Evolutionary conservation across 2,797 vertebrate species (phyloP).

Genomic region (Nothura maculosa): DNA sequence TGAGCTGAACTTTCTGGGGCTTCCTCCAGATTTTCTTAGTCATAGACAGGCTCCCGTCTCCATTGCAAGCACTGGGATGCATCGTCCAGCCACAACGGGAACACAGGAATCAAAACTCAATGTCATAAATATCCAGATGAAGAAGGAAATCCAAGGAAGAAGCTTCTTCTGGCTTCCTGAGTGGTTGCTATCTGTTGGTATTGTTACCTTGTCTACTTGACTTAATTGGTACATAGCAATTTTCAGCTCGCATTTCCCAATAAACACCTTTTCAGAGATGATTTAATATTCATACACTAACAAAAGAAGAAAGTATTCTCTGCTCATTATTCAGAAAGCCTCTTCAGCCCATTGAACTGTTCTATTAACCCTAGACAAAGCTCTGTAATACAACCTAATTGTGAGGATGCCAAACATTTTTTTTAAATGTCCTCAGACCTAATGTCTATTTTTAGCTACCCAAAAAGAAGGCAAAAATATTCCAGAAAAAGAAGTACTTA

Average conservation of each 20-base stretch:
- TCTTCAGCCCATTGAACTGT: slow-evolving; percentile 30
- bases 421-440: not conserved
- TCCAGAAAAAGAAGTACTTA: not conserved
- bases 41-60: not conserved
- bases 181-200: not conserved
- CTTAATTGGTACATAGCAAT: not conserved
- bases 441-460: not conserved
- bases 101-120: not conserved
- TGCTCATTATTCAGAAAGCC: not conserved
- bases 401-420: slow-evolving; percentile 16
- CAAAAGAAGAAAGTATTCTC: slow-evolving; percentile 48
- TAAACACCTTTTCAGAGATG: slow-evolving; percentile 37
- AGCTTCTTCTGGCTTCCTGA: not conserved
- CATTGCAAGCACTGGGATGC: fast-evolving
- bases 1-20: fast-evolving
- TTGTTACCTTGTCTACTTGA: not conserved
- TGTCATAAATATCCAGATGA: fast-evolving
- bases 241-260: slow-evolving; percentile 35
- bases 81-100: not conserved
- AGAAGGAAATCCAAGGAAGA: not conserved
- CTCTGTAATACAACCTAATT: slow-evolving; percentile 28
- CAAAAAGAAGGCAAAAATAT: not conserved
- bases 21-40: not conserved
- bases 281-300: slow-evolving; percentile 40
- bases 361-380: slow-evolving; percentile 54